phyloP scores from a whole-genome alignment of 2,888 invertebrate species.

The Drosophila atripex region DNA sequence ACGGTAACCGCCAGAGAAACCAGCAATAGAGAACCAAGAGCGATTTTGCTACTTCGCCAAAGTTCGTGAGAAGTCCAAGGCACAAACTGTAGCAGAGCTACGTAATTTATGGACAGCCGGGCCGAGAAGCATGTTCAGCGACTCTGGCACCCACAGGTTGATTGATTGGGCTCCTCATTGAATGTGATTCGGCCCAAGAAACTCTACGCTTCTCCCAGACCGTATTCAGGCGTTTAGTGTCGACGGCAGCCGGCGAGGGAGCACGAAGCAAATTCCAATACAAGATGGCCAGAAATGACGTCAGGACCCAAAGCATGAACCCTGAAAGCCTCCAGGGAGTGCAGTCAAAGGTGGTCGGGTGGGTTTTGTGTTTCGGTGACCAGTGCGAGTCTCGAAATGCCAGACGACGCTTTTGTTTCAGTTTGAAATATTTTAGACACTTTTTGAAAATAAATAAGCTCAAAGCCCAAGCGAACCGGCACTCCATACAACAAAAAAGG shows the following conservation, averaged over 20 bases:
- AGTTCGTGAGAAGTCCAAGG: conserved; percentile 67
- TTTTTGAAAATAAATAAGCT: conserved; percentile 30
- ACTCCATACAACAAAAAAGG: conserved; percentile 47
- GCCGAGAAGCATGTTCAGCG: conserved; percentile 9
- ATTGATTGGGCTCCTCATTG: conserved; percentile 51
- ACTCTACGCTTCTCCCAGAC: conserved; percentile 12
- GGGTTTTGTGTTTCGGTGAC: conserved; percentile 25
- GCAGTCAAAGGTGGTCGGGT: conserved; percentile 35
- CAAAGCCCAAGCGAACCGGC: conserved; percentile 51
- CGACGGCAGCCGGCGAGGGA: conserved; percentile 12
- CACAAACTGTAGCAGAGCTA: conserved; percentile 73
- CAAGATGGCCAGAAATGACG: conserved; percentile 48
- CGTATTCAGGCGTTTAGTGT: conserved; percentile 24
- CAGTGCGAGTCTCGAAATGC: conserved; percentile 41
- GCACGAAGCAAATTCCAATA: conserved; percentile 11
- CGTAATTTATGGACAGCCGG: conserved; percentile 68
- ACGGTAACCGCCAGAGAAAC: conserved; percentile 46
- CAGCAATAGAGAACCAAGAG: conserved; percentile 9
- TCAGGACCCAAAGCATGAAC: conserved; percentile 43
- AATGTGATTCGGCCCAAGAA: conserved; percentile 55
- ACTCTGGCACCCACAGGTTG: conserved; percentile 41
- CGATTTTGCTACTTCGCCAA: conserved; percentile 65
- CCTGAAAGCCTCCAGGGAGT: conserved; percentile 28
- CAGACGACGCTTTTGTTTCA: conserved; percentile 50
- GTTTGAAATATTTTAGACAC: conserved; percentile 52